A percentile compares a stretch with the other conserved stretches of the same genome.
Conservation (phyloP, 1,140 invertebrate genomes). For the Zelostemma sp. region DNA sequence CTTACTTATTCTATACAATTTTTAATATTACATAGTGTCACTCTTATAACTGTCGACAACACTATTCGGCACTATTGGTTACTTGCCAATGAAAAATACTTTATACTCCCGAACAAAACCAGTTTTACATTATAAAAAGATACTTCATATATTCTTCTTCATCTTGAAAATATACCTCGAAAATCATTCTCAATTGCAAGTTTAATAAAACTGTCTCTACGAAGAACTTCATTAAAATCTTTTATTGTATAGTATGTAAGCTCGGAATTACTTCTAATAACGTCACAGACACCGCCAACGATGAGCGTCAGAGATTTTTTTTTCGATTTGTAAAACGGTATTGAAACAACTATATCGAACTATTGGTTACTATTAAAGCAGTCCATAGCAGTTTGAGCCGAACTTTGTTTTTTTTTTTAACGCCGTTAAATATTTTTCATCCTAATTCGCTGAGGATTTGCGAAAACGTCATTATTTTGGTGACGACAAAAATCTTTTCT, state of each 20-base stretch:
- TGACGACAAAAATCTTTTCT: no score
- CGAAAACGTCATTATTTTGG: neutral
- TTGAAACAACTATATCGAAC: conserved; percentile 7
- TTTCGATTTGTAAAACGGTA: neutral
- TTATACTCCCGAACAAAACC: neutral
- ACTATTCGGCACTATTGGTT: conserved; percentile 48
- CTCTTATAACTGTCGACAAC: conserved; percentile 37
- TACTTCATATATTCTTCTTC: no score
- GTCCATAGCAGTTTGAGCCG: conserved; percentile 10
- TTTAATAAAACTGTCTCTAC: no score
- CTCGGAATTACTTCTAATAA: conserved; percentile 38
- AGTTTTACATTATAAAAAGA: no score
- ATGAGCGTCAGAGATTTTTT: conserved; percentile 29
- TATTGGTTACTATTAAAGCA: conserved; percentile 1
- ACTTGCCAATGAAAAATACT: conserved; percentile 41
- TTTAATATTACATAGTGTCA: conserved; percentile 22
- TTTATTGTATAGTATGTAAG: conserved; percentile 22
- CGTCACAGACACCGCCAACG: conserved; percentile 43
- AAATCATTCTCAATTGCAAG: no score
- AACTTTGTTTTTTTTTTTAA: conserved; percentile 10
- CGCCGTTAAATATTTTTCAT: neutral
- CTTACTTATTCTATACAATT: conserved; percentile 31
- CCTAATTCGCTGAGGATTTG: no score
- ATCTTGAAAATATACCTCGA: no score
- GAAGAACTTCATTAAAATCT: no score